A percentile compares a stretch with the other conserved stretches of the same genome.
These are phyloP conservation scores for Grallaria varia DNA, from an alignment of 2,113 vertebrate genomes.

Conservation along the genomic window DNA sequence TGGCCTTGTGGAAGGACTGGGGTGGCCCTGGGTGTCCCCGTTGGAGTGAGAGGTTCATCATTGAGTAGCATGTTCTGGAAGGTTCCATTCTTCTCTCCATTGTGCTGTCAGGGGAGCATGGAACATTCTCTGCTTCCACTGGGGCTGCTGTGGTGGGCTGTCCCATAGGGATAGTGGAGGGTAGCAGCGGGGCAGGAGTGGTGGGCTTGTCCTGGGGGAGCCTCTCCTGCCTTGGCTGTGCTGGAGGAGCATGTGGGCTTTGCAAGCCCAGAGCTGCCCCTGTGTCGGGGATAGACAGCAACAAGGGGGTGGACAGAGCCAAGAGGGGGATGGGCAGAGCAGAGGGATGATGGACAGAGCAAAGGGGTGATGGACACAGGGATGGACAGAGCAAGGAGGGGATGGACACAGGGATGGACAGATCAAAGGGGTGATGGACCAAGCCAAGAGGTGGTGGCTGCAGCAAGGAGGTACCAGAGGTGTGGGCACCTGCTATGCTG, in stretches of 20 bases:
- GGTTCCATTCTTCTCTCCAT: not conserved
- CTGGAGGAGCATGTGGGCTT: accelerated
- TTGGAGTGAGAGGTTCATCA: not conserved
- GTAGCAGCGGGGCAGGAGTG: not conserved
- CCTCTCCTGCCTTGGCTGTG: not conserved
- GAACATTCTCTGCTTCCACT: not conserved
- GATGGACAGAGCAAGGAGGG: not conserved
- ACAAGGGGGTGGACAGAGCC: not conserved
- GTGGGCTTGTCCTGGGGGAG: not conserved
- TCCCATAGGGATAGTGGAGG: not conserved
- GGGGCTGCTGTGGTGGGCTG: accelerated
- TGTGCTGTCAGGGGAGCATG: not conserved
- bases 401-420: not conserved
- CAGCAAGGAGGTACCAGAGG: not conserved
- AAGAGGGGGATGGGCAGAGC: not conserved
- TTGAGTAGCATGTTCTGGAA: not conserved
- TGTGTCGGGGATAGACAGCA: accelerated
- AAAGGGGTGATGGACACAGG: not conserved
- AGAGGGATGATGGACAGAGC: not conserved
- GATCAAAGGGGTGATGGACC: not conserved
- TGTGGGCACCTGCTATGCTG: accelerated
- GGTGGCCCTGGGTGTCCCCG: not conserved
- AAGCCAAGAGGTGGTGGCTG: not conserved
- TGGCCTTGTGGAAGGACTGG: not conserved
- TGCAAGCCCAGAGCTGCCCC: not conserved